These are phyloP conservation scores for Caenorhabditis inopinata DNA, from an alignment of 1,140 invertebrate genomes.

Conservation along the genomic window DNA sequence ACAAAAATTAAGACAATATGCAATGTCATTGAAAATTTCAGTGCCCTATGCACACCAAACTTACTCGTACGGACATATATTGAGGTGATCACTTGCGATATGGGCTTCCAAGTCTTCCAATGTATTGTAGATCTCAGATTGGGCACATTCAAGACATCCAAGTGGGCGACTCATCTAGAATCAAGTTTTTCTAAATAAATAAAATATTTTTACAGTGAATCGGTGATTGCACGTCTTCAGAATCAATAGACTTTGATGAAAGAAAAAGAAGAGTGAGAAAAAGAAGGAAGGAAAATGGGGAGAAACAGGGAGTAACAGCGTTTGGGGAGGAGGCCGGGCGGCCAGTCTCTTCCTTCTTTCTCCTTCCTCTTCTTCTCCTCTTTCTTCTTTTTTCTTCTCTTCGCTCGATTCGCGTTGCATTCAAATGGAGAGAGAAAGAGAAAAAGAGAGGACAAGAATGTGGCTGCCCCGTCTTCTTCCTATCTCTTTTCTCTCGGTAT, in stretches of 20 bases:
- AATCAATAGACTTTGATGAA: background rate
- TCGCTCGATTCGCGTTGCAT: background rate
- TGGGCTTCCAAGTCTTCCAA: constrained; percentile 51
- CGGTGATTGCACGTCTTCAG: background rate
- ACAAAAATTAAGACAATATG: constrained; percentile 32
- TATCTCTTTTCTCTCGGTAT: background rate
- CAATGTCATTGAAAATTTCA: too few species aligned
- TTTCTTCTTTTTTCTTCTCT: constrained; percentile 6
- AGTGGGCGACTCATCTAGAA: background rate
- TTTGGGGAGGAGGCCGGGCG: background rate
- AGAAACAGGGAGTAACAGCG: background rate
- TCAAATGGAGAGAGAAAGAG: constrained; percentile 16
- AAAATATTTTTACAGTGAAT: background rate
- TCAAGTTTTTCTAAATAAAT: background rate
- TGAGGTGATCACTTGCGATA: constrained; percentile 45
- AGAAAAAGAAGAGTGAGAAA: constrained; percentile 18
- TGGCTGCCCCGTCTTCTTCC: background rate
- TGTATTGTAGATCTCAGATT: background rate
- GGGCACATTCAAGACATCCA: background rate
- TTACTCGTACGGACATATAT: constrained; percentile 43
- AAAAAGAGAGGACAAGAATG: constrained; percentile 7
- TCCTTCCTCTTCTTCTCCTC: background rate
- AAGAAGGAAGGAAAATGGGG: constrained; percentile 26
- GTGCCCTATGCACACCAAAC: background rate
- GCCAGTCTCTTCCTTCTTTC: background rate